Evolutionary conservation across 64 coral and sea anemone species (phyloP), one percentile per base, ranked within the genome.

Genomic region (Montipora cactus): DNA sequence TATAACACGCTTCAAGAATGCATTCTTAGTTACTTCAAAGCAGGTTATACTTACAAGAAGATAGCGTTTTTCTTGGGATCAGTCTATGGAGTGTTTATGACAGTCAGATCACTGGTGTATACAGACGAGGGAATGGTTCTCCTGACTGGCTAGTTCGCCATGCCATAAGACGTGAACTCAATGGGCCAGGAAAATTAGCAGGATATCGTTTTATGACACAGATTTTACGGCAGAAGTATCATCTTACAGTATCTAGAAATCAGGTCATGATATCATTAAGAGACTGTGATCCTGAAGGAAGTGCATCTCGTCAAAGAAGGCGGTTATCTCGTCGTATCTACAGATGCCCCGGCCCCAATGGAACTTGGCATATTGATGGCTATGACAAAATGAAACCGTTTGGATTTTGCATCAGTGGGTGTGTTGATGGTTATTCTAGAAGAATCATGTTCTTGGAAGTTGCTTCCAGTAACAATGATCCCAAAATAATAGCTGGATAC

Each of bases 371-470:
- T 53, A 90, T 90, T 28, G 89, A 90, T 90, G 89, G 89, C 4
- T 91, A 91, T 82, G 89, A 91, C 73, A 91, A 91, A 55, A 5
- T 81, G 37, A 78, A 76, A 57, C 71, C 88, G 8, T 90, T 90
- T 90, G 88, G 75, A 16, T 90, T 90, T 90, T 76, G 79, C 62
- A 74, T 91, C 49, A 91, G 62, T 80, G 89, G 89, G 45, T 91
- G 89, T 59, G 68, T 91, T 45, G 89, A 91, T 91, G 79, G 79
- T 82, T 91, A 81, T 82, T 91, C 89, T 81, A 59, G 89, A 82
- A 72, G 89, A 81, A 48, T 91, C 66, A 81, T 91, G 78, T 91
- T 91, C 48, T 91, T 91, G 64, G 77, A 81, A 91, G 89, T 91
- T 80, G 76, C 77, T 72, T 91, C 76, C 59, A 91, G 77, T 91